Percentiles rank a stretch among this genome's conserved stretches.
Evolutionary conservation across 1,140 invertebrate species (phyloP).

Genomic region (Drosophila kanapiae): DNA sequence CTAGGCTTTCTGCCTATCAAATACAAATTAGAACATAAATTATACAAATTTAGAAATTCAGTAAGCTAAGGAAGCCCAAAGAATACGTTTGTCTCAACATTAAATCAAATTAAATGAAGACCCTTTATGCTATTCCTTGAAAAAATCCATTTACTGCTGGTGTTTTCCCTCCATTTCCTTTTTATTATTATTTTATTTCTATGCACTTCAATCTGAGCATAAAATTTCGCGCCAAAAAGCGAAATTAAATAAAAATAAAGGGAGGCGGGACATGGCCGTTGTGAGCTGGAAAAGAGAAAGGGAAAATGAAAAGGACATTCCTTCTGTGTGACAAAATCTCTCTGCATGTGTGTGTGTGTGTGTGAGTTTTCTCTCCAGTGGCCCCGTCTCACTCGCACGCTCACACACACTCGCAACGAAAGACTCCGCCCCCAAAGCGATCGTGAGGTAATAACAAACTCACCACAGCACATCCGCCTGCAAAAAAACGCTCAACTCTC

Average conservation of each 20-base stretch:
- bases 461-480: conserved; percentile 25
- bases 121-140: background rate
- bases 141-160: conserved; percentile 1
- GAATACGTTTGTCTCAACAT: background rate
- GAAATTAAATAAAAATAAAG: conserved; percentile 23
- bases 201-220: conserved; percentile 33
- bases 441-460: conserved; percentile 58
- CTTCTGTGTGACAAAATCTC: conserved; percentile 39
- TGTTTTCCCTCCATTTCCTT: background rate
- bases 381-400: conserved; percentile 53
- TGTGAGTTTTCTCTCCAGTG: background rate
- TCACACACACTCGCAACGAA: conserved; percentile 7
- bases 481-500: conserved; percentile 29
- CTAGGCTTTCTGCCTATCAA: too few relatives aligned
- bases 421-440: conserved; percentile 74
- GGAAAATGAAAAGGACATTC: conserved; percentile 42
- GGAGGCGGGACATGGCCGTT: background rate
- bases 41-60: background rate
- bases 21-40: too few relatives aligned
- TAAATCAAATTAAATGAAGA: background rate
- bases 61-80: background rate
- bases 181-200: conserved; percentile 22
- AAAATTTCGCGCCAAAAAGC: conserved; percentile 67
- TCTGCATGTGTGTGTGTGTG: conserved; percentile 4
- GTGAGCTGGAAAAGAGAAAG: conserved; percentile 10